phyloP scores from a whole-genome alignment of 1,140 invertebrate species.

The Bathynomus jamesi region DNA sequence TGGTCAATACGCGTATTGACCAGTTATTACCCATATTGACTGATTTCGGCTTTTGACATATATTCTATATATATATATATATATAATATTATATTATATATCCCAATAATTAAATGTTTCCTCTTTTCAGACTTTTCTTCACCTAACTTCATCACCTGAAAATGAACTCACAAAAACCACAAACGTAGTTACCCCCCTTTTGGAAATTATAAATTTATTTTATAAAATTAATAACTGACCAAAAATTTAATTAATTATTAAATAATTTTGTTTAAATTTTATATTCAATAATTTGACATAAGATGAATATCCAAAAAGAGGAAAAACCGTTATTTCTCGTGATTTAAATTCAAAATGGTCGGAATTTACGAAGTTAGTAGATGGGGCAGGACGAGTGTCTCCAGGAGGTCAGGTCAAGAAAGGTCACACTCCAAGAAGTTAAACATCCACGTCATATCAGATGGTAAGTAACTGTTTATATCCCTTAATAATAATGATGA shows the following conservation, averaged over 20 bases:
- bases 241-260: background rate
- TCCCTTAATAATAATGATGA: background rate
- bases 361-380: background rate
- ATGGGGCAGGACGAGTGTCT: background rate
- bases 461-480: background rate
- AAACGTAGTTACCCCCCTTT: background rate
- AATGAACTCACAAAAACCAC: background rate
- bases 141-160: too few species aligned
- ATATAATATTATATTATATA: too few species aligned
- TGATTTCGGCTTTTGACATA: background rate
- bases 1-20: background rate
- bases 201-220: background rate
- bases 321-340: too few species aligned
- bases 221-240: background rate
- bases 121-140: too few species aligned
- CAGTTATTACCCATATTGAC: background rate
- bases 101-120: too few species aligned
- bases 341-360: background rate
- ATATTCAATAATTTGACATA: too few species aligned
- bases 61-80: background rate
- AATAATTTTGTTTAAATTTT: background rate
- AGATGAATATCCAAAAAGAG: too few species aligned
- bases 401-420: background rate
- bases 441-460: background rate
- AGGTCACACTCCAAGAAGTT: background rate